Evolutionary conservation across 1,140 invertebrate genomes (phyloP).

Genomic region (Lepidurus couesii): DNA sequence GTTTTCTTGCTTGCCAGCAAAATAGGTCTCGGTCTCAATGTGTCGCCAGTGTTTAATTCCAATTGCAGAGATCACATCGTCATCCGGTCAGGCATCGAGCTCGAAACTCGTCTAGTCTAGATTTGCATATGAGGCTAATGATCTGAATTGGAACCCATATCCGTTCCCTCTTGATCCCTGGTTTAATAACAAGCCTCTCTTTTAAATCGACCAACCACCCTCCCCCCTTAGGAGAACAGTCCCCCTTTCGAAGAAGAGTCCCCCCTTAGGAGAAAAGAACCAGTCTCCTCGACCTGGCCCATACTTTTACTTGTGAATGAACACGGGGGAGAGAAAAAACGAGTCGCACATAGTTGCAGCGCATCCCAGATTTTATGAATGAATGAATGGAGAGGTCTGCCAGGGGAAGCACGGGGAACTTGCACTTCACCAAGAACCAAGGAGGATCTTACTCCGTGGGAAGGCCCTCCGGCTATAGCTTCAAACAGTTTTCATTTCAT

Average conservation of each 20-base stretch:
- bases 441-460: slow-evolving; percentile 10
- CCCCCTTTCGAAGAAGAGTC: neutral
- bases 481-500: slow-evolving; percentile 10
- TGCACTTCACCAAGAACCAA: neutral
- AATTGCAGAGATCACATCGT: slow-evolving; percentile 11
- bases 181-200: neutral
- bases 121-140: slow-evolving; percentile 22
- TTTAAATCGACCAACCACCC: neutral
- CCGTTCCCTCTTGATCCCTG: slow-evolving; percentile 7
- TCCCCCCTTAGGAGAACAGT: neutral
- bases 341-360: neutral
- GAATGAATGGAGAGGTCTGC: neutral
- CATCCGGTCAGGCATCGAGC: neutral
- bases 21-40: neutral
- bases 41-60: neutral
- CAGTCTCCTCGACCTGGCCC: neutral
- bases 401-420: slow-evolving; percentile 1
- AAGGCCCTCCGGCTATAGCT: neutral
- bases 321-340: neutral
- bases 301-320: neutral
- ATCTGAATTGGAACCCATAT: slow-evolving; percentile 18
- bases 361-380: slow-evolving; percentile 3
- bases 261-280: neutral
- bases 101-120: neutral
- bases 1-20: neutral